Percentiles rank a stretch among this genome's conserved stretches.
Conservation (phyloP, 2,888 invertebrate genomes). For the Phyto melanocephala region DNA sequence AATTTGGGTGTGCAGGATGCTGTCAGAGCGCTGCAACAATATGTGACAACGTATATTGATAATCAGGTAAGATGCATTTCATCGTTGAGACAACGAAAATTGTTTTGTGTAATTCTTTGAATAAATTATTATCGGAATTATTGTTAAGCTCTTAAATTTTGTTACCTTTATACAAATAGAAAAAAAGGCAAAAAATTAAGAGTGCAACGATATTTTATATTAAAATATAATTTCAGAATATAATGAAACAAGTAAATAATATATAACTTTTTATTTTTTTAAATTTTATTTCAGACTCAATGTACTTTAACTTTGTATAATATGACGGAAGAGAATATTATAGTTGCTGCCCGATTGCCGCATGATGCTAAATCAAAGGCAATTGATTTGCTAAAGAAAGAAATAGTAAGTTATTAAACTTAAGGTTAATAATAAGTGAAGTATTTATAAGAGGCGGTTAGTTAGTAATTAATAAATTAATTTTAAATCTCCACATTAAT, state of each 20-base stretch:
- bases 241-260: too few relatives aligned
- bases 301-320: constrained; percentile 92
- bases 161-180: too few relatives aligned
- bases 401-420: constrained; percentile 84
- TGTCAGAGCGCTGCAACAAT: constrained; percentile 89
- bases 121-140: too few relatives aligned
- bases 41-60: constrained; percentile 85
- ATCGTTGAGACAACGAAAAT: too few relatives aligned
- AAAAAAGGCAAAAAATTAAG: too few relatives aligned
- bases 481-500: too few relatives aligned
- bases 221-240: too few relatives aligned
- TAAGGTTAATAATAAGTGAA: too few relatives aligned
- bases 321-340: constrained; percentile 92
- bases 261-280: background rate
- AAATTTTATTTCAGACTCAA: constrained; percentile 82
- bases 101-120: background rate
- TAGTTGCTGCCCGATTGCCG: constrained; percentile 88
- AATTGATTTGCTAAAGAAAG: constrained; percentile 84
- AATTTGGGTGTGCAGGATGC: constrained; percentile 91
- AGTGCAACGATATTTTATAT: too few relatives aligned
- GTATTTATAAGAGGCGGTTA: too few relatives aligned
- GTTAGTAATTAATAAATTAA: too few relatives aligned
- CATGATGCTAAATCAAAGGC: constrained; percentile 83
- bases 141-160: too few relatives aligned
- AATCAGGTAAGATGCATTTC: constrained; percentile 82